These are phyloP conservation scores for Pyrocephalus nanus DNA, from an alignment of 2,797 vertebrate species.

Conservation along the genomic window DNA sequence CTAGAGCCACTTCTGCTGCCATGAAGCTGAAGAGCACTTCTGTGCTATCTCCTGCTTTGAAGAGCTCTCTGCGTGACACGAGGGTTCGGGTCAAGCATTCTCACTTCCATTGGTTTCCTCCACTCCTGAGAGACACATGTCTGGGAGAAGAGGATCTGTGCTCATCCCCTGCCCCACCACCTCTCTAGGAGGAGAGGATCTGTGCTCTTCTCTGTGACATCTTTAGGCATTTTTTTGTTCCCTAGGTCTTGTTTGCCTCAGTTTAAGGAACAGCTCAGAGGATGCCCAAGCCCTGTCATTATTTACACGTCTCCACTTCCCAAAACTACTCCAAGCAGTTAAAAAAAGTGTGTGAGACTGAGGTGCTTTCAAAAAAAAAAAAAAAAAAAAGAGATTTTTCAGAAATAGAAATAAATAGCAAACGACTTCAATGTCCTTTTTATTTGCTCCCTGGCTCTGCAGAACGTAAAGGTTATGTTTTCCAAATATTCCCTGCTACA, in stretches of 20 bases:
- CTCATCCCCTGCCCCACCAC: background rate
- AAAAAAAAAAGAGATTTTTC: background rate
- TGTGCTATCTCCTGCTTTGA: background rate
- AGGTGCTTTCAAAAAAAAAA: background rate
- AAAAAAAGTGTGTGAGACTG: background rate
- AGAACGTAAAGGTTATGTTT: slow-evolving; percentile 27
- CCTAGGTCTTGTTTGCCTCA: background rate
- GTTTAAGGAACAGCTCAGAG: background rate
- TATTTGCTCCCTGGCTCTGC: slow-evolving; percentile 8
- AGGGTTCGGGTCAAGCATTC: background rate
- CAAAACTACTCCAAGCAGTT: background rate
- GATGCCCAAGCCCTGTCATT: background rate
- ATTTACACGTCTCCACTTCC: background rate
- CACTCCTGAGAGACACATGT: background rate
- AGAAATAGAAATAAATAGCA: slow-evolving; percentile 20
- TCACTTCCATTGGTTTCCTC: background rate
- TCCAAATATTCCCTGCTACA: background rate
- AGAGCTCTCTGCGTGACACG: background rate
- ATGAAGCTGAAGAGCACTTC: background rate
- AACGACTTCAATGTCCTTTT: background rate
- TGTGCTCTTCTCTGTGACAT: background rate
- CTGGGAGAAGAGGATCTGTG: background rate
- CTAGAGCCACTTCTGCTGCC: slow-evolving; percentile 10
- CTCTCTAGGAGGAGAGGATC: background rate
- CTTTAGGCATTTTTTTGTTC: background rate